These are phyloP conservation scores for Phaethon lepturus DNA, from an alignment of 2,113 vertebrate genomes.

Conservation along the genomic window DNA sequence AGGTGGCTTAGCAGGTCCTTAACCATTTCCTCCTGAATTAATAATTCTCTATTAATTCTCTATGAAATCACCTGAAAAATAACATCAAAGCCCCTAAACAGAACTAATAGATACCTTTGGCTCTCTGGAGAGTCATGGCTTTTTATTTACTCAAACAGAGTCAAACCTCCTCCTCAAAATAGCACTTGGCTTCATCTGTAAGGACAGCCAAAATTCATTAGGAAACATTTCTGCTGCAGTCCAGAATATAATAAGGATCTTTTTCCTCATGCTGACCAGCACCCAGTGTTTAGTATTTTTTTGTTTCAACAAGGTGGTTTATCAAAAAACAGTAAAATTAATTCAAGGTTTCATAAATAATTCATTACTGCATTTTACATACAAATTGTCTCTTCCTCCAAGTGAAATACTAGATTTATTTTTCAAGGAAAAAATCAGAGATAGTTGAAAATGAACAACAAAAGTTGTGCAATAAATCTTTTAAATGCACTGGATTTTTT, in stretches of 20 bases:
- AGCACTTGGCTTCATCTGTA: neutral
- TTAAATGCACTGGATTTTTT: neutral
- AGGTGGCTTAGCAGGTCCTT: too few relatives aligned
- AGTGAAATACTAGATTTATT: neutral
- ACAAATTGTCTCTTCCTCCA: neutral
- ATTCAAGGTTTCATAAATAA: conserved; percentile 39
- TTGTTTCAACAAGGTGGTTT: neutral
- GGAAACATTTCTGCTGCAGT: neutral
- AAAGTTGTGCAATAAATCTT: neutral
- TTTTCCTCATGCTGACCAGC: neutral
- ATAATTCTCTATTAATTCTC: neutral
- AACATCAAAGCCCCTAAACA: conserved; percentile 8
- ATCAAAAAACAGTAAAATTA: neutral
- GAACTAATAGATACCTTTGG: conserved; percentile 18
- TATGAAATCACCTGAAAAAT: conserved; percentile 23
- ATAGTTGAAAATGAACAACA: neutral
- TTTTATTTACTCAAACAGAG: conserved; percentile 24
- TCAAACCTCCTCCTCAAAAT: neutral
- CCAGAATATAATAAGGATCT: neutral
- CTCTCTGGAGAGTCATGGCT: neutral
- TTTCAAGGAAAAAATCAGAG: neutral
- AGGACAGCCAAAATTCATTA: neutral
- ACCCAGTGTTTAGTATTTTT: neutral
- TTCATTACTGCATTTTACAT: conserved; percentile 19
- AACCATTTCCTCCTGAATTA: too few relatives aligned